Percentiles rank a stretch among this genome's conserved stretches.
phyloP scores from a whole-genome alignment of 2,888 invertebrate genomes.

The Hymenopus coronatus region DNA sequence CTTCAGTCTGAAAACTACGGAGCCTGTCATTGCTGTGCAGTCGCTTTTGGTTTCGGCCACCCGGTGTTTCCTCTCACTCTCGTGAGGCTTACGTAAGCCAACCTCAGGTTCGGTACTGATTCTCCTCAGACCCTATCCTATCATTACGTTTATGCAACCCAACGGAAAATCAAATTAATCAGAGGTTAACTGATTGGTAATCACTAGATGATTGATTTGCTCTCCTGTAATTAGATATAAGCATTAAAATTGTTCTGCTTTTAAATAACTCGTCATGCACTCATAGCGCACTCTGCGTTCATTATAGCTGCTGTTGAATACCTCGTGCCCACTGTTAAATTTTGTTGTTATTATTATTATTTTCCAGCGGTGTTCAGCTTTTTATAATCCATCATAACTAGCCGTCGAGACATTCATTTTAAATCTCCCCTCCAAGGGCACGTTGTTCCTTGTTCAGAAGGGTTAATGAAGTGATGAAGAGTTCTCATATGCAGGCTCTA shows the following conservation, averaged over 20 bases:
- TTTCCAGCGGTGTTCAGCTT: background rate
- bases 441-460: background rate
- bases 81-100: too few species aligned
- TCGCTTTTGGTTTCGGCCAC: too few species aligned
- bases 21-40: too few species aligned
- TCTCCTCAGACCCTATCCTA: too few species aligned
- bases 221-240: too few species aligned
- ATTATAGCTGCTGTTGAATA: background rate
- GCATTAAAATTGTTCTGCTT: background rate
- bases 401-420: background rate
- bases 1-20: too few species aligned
- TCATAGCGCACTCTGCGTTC: background rate
- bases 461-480: background rate
- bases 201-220: too few species aligned
- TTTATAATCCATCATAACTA: background rate
- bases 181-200: too few species aligned
- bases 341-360: background rate
- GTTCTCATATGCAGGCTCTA: background rate
- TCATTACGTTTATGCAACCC: too few species aligned
- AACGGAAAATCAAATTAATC: too few species aligned
- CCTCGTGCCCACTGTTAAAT: background rate
- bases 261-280: background rate
- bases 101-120: too few species aligned
- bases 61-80: too few species aligned
- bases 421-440: background rate